A percentile compares a stretch with the other conserved stretches of the same genome.
phyloP scores from a whole-genome alignment of 1,140 invertebrate species.

The Bicyclus anynana region DNA sequence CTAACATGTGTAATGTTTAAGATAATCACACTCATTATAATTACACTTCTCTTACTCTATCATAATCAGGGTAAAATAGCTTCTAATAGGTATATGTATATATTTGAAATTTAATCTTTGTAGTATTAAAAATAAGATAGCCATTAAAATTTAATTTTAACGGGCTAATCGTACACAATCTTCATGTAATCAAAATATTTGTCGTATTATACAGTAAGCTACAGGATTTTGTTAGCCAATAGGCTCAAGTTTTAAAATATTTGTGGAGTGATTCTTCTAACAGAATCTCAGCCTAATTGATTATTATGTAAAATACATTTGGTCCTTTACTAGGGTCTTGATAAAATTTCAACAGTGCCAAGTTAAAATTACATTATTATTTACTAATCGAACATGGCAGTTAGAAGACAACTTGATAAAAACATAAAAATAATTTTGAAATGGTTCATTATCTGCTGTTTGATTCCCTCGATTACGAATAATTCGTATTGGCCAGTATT shows the following conservation, averaged over 20 bases:
- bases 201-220: too few relatives aligned
- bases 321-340: too few relatives aligned
- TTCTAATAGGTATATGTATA: slow-evolving; percentile 10
- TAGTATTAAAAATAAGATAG: slow-evolving; percentile 17
- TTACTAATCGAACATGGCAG: too few relatives aligned
- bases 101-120: slow-evolving; percentile 2
- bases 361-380: too few relatives aligned
- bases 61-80: slow-evolving; percentile 24
- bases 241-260: too few relatives aligned
- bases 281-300: too few relatives aligned
- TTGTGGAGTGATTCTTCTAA: too few relatives aligned
- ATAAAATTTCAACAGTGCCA: too few relatives aligned
- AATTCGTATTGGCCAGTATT: slow-evolving; percentile 47
- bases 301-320: too few relatives aligned
- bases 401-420: too few relatives aligned
- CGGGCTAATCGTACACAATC: not conserved
- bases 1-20: slow-evolving; percentile 18
- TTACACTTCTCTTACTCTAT: slow-evolving; percentile 12
- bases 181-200: not conserved
- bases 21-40: not conserved
- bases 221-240: too few relatives aligned
- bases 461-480: not conserved
- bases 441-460: not conserved
- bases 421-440: not conserved
- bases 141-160: slow-evolving; percentile 22